Evolutionary conservation across 2,113 vertebrate genomes (phyloP), one percentile per base, ranked within the genome.

Genomic region (Empidonax alnorum): DNA sequence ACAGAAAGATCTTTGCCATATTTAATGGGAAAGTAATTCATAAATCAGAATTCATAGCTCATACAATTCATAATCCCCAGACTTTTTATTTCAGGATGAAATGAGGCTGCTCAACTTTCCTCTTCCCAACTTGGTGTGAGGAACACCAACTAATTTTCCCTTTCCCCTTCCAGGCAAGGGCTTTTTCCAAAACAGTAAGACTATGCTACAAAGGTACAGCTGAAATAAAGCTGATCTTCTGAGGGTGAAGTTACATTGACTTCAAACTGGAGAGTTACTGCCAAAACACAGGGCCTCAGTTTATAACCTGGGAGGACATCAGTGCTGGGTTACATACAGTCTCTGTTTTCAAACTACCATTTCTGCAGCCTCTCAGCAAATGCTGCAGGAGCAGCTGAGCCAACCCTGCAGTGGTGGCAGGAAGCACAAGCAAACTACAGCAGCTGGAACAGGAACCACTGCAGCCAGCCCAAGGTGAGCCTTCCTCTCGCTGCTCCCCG

Each of bases 401-500:
- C 77, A 87, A 44, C 42, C 28, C 27, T 24, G 9, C 61, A 27
- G 84, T 1, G 2, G 52, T 3, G n/a, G 55, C 87, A 91, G 84
- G 84, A 87, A 94, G 55, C 5, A 0, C 74, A 52, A 1, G 1
- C 61, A 61, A 79, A 55, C 3, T 17, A 30, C 71, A 44, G 47
- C 74, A 73, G 72, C 91, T 91, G 92, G 56, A 59, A 49, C 49
- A 91, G 82, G 88, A 95, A 91, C 69, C 61, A 14, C 91, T 81
- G 89, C 90, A 67, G 81, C 46, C 77, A 95, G 74, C 56, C 39
- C 81, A 24, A 37, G 28, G 71, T 41, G 31, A 56, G 49, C 63
- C 67, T 30, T 46, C 58, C 58, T 42, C 53, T 39, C 16, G 0
- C 75, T 58, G 37, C 71, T 14, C 37, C 67, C 49, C 15, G 0